Base-by-base conservation (phyloP, 2,797 vertebrate genomes). In the Takifugu rubripes region DNA sequence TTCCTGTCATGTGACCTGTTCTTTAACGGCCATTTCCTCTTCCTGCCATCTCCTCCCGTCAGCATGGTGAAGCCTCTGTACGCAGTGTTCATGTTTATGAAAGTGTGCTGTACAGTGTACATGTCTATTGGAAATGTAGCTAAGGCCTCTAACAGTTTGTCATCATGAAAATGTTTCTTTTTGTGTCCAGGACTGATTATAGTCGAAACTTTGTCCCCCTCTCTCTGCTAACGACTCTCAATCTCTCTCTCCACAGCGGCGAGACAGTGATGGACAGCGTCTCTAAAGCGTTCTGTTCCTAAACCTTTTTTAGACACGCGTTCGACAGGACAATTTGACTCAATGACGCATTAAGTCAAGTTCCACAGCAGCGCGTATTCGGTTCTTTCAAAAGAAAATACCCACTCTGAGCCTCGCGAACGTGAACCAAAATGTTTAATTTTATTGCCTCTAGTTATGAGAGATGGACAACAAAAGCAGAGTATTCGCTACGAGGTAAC, bases 51-150 rank as follows among this genome's bases (percentile, higher is more conserved):
- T 91, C 92, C 90, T 92, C 90, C 73, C 70, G 87, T 94, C 90
- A 88, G 90, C 89, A 93, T 89, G 91, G 93, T 94, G 92, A 92
- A 94, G 90, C 93, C 78, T 77, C 90, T 90, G 88, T 93, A 93
- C 90, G 80, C 85, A 89, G 88, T 91, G 88, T 90, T 91, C 88
- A 90, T 92, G 90, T 92, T 89, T 72, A 84, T 88, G 87, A 88
- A 83, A 84, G 80, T 84, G 89, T 88, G 91, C 84, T 75, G 82
- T 90, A 89, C 78, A 88, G 88, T 91, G 88, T 90, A 90, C 88
- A 87, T 92, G 90, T 93, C 84, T 71, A 84, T n/a, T 89, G 87
- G 84, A 87, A 79, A 82, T 81, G 78, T 85, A 84, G 21, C 72
- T 77, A 78, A 78, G 78, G 79, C 70, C 87, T 89, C 52, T 87